Conservation (phyloP, 2,797 vertebrate genomes). For the Menidia menidia region DNA sequence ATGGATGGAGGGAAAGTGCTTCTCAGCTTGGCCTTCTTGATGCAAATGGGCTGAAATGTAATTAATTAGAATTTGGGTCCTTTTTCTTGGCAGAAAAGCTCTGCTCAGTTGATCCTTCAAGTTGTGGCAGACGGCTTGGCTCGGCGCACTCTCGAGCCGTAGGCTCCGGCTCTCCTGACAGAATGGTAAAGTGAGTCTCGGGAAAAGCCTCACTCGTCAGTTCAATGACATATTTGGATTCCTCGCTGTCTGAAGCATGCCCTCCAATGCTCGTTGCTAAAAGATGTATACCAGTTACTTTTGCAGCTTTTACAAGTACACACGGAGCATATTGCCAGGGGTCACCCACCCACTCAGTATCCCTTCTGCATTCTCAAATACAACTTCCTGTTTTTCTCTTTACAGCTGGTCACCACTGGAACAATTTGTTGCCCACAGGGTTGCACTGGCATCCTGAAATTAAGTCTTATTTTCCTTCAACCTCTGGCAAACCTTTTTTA, state of each 20-base stretch:
- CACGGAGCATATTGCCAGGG: not conserved
- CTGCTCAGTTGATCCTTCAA: constrained; percentile 4
- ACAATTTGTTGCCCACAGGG: not conserved
- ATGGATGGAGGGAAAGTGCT: not conserved
- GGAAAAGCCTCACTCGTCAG: constrained; percentile 6
- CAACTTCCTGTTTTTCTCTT: not conserved
- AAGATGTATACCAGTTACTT: constrained; percentile 3
- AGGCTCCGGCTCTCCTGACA: constrained; percentile 1
- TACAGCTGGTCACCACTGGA: not conserved
- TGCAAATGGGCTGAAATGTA: constrained; percentile 9
- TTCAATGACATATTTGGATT: constrained; percentile 3
- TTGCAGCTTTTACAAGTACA: not conserved
- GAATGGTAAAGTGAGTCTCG: constrained; percentile 1
- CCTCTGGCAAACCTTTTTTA: constrained; percentile 1
- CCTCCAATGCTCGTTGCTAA: not conserved
- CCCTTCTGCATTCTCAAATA: not conserved
- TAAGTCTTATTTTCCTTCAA: not conserved
- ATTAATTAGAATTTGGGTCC: not conserved
- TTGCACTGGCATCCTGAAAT: not conserved
- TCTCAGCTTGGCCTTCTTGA: not conserved
- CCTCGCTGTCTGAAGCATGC: constrained; percentile 1
- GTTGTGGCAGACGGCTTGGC: constrained; percentile 12
- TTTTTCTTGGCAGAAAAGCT: constrained; percentile 6
- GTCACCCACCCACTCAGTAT: not conserved
- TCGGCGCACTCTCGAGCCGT: constrained; percentile 1